phyloP scores from a whole-genome alignment of 2,888 invertebrate species.

The Hirtodrosophila duncani region DNA sequence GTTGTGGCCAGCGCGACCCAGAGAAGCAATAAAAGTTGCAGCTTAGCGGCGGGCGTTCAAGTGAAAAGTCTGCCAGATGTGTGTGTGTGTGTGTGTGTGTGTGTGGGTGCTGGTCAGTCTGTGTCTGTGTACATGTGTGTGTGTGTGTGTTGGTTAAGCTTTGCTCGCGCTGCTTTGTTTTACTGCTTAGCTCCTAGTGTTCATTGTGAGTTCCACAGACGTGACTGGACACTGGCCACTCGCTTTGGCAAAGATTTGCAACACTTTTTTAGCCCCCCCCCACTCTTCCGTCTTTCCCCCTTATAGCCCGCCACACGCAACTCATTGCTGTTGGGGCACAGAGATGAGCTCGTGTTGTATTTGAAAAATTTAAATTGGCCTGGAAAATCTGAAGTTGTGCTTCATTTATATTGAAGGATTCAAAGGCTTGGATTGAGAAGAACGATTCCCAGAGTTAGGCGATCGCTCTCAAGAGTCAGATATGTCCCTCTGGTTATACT shows the following conservation, averaged over 20 bases:
- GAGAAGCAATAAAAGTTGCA: slow-evolving; percentile 37
- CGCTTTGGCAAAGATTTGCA: slow-evolving; percentile 42
- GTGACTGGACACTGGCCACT: slow-evolving; percentile 39
- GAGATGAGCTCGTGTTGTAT: no score
- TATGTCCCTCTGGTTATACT: no score
- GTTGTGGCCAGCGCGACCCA: not conserved
- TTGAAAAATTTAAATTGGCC: no score
- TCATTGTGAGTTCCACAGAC: slow-evolving; percentile 35
- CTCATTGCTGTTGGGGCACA: no score
- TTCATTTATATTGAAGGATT: no score
- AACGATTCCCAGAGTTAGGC: no score
- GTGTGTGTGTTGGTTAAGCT: slow-evolving; percentile 41
- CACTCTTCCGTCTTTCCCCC: no score
- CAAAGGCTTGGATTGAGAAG: no score
- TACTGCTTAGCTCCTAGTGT: slow-evolving; percentile 52
- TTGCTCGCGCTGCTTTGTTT: slow-evolving; percentile 58
- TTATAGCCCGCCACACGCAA: no score
- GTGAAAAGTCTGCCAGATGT: slow-evolving; percentile 29
- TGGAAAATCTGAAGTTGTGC: no score
- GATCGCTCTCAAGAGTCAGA: no score
- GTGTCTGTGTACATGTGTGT: slow-evolving; percentile 3
- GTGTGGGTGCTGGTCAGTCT: not conserved
- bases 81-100: slow-evolving; percentile 1
- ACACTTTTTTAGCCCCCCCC: slow-evolving; percentile 38
- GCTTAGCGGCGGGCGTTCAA: slow-evolving; percentile 32